These are phyloP conservation scores for Apis laboriosa DNA, from an alignment of 1,140 invertebrate genomes.

Conservation along the genomic window DNA sequence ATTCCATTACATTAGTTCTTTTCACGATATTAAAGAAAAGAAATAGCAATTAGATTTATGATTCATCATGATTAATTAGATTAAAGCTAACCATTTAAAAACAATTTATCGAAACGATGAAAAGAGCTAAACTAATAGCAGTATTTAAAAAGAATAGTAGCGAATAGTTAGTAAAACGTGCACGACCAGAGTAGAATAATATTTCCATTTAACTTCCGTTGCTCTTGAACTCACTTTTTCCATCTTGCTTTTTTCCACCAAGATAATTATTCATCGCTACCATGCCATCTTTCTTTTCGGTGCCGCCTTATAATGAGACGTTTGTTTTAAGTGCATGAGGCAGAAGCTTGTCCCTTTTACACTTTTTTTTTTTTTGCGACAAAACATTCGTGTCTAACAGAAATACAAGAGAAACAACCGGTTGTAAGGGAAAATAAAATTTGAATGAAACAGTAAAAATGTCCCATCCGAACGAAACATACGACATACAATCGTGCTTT, in stretches of 20 bases:
- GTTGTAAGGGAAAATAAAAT: background rate
- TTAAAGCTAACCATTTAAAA: background rate
- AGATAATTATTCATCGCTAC: conserved; percentile 25
- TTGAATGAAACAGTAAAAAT: background rate
- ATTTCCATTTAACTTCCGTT: conserved; percentile 45
- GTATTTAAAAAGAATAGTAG: background rate
- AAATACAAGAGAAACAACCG: background rate
- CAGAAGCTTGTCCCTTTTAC: background rate
- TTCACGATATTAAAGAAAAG: too few relatives aligned
- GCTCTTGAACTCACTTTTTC: conserved; percentile 4
- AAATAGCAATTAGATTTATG: background rate
- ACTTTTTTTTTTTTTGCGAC: background rate
- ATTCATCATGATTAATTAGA: background rate
- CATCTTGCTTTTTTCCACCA: conserved; percentile 1
- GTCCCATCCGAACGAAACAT: background rate
- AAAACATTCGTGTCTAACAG: background rate
- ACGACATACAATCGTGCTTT: too few relatives aligned
- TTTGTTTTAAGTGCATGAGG: conserved; percentile 1
- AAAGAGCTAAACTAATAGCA: background rate
- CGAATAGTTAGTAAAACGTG: background rate
- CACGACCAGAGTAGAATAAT: conserved; percentile 29
- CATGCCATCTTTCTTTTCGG: conserved; percentile 16
- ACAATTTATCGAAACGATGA: background rate
- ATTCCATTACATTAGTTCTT: background rate
- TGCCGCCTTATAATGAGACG: conserved; percentile 11